Evolutionary conservation across 2,888 invertebrate genomes (phyloP).

Genomic region (Rhabditoides inermis): DNA sequence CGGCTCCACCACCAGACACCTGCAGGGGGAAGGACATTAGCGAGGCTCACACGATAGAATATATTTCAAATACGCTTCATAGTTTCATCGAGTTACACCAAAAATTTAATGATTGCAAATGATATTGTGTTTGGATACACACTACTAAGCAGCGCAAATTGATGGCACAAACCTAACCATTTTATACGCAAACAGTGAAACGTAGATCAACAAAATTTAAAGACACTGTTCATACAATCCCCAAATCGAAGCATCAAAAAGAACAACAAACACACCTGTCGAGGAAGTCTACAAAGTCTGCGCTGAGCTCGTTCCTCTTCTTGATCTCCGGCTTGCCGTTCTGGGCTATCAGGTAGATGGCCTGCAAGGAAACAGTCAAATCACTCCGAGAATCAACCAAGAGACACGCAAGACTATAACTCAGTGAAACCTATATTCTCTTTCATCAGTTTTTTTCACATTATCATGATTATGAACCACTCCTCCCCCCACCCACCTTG

Average conservation of each 20-base stretch:
- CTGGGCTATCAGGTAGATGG: conserved; percentile 86
- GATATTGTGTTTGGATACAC: too few species aligned
- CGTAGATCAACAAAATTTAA: background rate
- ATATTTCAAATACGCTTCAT: too few species aligned
- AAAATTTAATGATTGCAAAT: too few species aligned
- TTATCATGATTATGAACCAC: background rate
- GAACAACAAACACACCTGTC: conserved; percentile 67
- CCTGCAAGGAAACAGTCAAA: conserved; percentile 21
- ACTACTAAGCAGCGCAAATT: too few species aligned
- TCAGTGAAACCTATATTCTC: too few species aligned
- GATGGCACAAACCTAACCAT: too few species aligned
- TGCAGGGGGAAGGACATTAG: too few species aligned
- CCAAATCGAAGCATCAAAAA: background rate
- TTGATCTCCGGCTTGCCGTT: conserved; percentile 85
- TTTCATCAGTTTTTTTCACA: background rate
- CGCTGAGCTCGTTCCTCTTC: conserved; percentile 70
- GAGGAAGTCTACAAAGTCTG: conserved; percentile 62
- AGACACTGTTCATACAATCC: background rate
- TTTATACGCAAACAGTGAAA: background rate
- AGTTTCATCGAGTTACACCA: too few species aligned
- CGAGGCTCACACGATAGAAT: too few species aligned
- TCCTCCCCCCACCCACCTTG: conserved; percentile 36
- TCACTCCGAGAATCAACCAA: background rate
- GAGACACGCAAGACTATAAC: background rate
- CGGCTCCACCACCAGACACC: conserved; percentile 32